Evolutionary conservation across 2,797 vertebrate genomes (phyloP), one percentile per base, ranked within the genome.

Genomic region (Botia kubotai): DNA sequence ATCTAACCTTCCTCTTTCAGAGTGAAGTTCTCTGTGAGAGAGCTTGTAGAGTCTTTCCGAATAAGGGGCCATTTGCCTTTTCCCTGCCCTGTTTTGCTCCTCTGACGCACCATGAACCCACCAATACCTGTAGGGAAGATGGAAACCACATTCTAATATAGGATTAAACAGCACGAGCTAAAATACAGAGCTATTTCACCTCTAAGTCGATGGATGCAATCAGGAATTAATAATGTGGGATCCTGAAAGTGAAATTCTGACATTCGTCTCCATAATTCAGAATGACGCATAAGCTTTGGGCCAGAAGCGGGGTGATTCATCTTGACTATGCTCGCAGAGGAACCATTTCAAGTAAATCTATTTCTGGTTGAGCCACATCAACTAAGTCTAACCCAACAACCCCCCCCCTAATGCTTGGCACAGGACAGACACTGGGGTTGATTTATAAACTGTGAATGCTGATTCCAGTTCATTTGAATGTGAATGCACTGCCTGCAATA

Each of bases 41-140:
- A 96, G 66, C 94, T 95, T 29, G 94, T 93, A 33, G 95, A 96
- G 85, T 95, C 94, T 83, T 96, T 96, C 85, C 95, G 92, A 74
- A 91, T 92, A 53, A 91, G 89, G 60, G 85, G 94, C 82, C 91
- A 88, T 87, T 97, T 97, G 65, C 94, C 89, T 89, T 96, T 95
- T 53, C 95, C 95, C 68, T 95, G 95, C 1, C 96, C 97, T 0
- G 95, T 93, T 87, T 97, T 96, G 74, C 96, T 92, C 75, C 98
- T 95, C 91, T 99, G 98, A n/a, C 98, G 96, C 29, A 99, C 97
- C 97, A 98, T 99, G 89, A 99, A 99, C 29, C 98, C 98, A 71
- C 98, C 98, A 50, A 99, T 99, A 87, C 98, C 98, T 98, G 89
- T 2, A 19, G 17, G 26, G 39, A 73, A 21, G 3, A 73, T n/a